phyloP scores from a whole-genome alignment of 2,113 vertebrate genomes.

The Chrysemys picta region DNA sequence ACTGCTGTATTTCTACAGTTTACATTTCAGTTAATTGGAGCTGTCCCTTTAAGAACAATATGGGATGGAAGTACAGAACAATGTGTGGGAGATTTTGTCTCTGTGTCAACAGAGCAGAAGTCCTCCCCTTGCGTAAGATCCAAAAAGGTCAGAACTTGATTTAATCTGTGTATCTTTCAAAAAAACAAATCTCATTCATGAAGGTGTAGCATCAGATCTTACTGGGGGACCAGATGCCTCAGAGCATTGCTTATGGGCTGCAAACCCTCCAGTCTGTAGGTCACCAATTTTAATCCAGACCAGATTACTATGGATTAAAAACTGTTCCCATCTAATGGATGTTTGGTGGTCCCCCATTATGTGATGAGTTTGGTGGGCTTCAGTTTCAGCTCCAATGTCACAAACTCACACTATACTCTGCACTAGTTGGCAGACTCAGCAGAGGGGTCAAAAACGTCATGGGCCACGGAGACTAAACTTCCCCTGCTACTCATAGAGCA shows the following conservation, averaged over 20 bases:
- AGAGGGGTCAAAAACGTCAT: not conserved
- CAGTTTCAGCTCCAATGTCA: not conserved
- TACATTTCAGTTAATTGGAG: not conserved
- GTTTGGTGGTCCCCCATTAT: not conserved
- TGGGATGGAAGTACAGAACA: not conserved
- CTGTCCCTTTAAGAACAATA: not conserved
- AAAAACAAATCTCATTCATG: not conserved
- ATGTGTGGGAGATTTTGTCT: not conserved
- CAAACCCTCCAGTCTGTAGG: not conserved
- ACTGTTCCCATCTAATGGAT: not conserved
- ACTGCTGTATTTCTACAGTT: not conserved
- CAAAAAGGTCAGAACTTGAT: rapidly evolving
- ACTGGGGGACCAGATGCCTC: not conserved
- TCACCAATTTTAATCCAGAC: not conserved
- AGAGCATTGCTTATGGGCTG: not conserved
- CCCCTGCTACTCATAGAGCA: not conserved
- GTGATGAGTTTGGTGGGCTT: not conserved
- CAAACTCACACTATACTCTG: not conserved
- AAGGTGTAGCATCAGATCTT: not conserved
- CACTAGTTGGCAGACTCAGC: not conserved
- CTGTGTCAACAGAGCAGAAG: not conserved
- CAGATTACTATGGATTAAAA: not conserved
- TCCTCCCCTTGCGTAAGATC: not conserved
- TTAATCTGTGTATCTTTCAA: not conserved
- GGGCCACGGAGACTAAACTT: not conserved